These are phyloP conservation scores for Poeciliopsis gracilis DNA, from an alignment of 2,797 vertebrate species.

Conservation along the genomic window DNA sequence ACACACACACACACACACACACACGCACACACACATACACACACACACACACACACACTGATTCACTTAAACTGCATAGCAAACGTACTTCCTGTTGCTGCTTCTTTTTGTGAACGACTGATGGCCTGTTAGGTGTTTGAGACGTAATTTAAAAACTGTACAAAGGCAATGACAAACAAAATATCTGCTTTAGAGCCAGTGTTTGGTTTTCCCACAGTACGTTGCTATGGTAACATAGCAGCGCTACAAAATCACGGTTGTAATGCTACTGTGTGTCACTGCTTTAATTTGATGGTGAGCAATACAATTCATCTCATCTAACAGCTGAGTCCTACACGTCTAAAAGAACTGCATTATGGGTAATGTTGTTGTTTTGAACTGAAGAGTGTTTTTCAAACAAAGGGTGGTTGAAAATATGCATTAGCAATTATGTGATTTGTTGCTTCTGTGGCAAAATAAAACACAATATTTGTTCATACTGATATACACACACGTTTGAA, in stretches of 20 bases:
- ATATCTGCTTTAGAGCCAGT: not conserved
- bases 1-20: constrained; percentile 11
- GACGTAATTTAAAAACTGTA: not conserved
- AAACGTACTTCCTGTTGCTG: constrained; percentile 1
- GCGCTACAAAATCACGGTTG: not conserved
- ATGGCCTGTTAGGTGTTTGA: not conserved
- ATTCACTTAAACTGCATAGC: not conserved
- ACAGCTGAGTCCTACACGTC: not conserved
- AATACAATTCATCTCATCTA: not conserved
- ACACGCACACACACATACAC: constrained; percentile 10
- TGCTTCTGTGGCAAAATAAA: not conserved
- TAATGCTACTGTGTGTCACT: not conserved
- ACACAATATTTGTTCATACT: not conserved
- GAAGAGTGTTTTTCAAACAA: not conserved
- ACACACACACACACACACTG: constrained; percentile 12
- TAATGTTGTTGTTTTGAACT: not conserved
- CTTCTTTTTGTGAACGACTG: not conserved
- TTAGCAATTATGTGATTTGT: not conserved
- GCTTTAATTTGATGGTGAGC: not conserved
- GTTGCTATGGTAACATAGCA: not conserved
- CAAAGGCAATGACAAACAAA: not conserved
- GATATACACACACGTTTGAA: too few relatives aligned
- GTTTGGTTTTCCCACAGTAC: not conserved
- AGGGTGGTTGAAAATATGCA: not conserved
- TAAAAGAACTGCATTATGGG: not conserved